A percentile compares a stretch with the other conserved stretches of the same genome.
Evolutionary conservation across 2,888 invertebrate genomes (phyloP).

Genomic region (Eupithecia subumbrata): DNA sequence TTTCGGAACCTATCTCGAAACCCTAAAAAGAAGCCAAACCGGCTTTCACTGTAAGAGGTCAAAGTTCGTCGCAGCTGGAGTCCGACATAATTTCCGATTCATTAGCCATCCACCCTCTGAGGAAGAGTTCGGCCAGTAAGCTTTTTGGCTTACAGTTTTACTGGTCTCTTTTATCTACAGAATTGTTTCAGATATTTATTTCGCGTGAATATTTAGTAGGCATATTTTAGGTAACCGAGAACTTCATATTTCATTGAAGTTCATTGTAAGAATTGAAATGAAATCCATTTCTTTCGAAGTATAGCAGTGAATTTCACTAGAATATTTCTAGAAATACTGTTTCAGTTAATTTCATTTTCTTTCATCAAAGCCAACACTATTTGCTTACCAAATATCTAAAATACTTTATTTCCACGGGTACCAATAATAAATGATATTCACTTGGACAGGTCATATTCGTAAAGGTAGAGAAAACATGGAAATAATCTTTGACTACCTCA

Average conservation of each 20-base stretch:
- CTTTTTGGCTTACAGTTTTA: conserved; percentile 30
- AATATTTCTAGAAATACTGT: not conserved
- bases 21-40: not conserved
- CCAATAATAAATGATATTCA: not conserved
- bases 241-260: not conserved
- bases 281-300: not conserved
- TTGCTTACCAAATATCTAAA: not conserved
- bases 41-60: not conserved
- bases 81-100: conserved; percentile 40
- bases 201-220: not conserved
- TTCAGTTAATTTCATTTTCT: not conserved
- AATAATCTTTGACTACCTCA: too few relatives aligned
- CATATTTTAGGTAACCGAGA: not conserved
- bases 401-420: not conserved
- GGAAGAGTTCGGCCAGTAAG: conserved; percentile 31
- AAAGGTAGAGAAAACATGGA: not conserved
- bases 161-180: conserved; percentile 11
- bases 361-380: not conserved
- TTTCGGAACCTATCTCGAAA: too few relatives aligned
- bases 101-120: conserved; percentile 29
- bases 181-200: not conserved
- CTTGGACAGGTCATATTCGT: not conserved
- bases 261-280: not conserved
- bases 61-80: conserved; percentile 25
- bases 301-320: not conserved